Conservation (phyloP, 37 sponge, comb jelly and placozoan species). For the Oscarella lobularis region DNA sequence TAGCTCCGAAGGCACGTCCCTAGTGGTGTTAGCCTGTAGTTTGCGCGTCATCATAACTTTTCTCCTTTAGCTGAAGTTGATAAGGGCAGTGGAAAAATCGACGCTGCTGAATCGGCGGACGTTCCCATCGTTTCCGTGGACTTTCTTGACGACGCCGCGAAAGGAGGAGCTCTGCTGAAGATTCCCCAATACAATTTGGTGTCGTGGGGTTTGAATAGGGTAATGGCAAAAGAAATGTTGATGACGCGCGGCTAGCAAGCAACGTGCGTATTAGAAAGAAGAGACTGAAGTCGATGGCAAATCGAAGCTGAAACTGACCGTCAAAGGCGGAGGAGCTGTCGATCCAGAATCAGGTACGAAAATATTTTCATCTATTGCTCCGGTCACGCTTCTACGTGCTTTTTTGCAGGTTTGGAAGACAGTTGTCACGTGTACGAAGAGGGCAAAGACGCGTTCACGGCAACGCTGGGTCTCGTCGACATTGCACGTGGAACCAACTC, state of each 20-base stretch:
- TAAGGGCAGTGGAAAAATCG: slow-evolving; percentile 55
- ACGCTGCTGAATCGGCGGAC: slow-evolving; percentile 35
- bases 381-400: too few species aligned
- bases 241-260: too few species aligned
- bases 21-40: background rate
- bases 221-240: too few species aligned
- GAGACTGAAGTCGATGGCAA: too few species aligned
- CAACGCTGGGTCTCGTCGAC: slow-evolving; percentile 93
- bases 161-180: slow-evolving; percentile 43
- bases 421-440: slow-evolving; percentile 68
- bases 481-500: slow-evolving; percentile 81
- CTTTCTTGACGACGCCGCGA: slow-evolving; percentile 40
- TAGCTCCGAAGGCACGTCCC: background rate
- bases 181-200: slow-evolving; percentile 52
- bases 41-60: background rate
- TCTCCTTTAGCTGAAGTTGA: slow-evolving; percentile 42
- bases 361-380: background rate
- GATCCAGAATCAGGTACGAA: slow-evolving; percentile 73
- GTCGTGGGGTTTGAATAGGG: slow-evolving; percentile 64
- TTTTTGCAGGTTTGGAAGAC: slow-evolving; percentile 35
- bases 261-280: too few species aligned
- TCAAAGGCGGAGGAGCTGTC: slow-evolving; percentile 80
- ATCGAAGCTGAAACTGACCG: slow-evolving; percentile 52
- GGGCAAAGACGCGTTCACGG: slow-evolving; percentile 59
- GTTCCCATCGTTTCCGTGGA: slow-evolving; percentile 58